Conservation (phyloP, 2,888 invertebrate species). For the Plagodis pulveraria region DNA sequence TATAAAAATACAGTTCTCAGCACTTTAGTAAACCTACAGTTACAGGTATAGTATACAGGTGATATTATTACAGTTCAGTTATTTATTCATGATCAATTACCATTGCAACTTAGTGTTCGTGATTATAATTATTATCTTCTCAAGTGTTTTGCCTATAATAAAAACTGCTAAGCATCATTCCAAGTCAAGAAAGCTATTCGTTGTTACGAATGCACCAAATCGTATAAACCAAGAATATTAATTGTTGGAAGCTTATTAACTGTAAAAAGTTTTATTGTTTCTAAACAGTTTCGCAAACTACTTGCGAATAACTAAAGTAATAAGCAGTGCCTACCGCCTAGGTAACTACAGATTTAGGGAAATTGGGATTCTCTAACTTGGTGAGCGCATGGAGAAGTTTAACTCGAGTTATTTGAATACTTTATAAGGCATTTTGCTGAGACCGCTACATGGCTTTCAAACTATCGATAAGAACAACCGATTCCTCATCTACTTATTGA, state of each 20-base stretch:
- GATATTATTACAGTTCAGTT: too few relatives aligned
- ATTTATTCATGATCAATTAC: too few relatives aligned
- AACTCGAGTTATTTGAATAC: conserved; percentile 36
- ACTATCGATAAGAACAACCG: too few relatives aligned
- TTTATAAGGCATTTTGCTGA: conserved; percentile 20
- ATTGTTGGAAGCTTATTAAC: conserved; percentile 2
- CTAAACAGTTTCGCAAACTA: conserved; percentile 33
- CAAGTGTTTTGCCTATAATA: too few relatives aligned
- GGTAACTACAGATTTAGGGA: conserved; percentile 41
- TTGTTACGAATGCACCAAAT: neutral
- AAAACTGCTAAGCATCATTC: too few relatives aligned
- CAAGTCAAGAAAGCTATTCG: too few relatives aligned
- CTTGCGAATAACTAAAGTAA: conserved; percentile 41
- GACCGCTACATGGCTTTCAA: neutral
- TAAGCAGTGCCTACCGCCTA: conserved; percentile 39
- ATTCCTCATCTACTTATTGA: neutral
- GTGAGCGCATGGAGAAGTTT: conserved; percentile 35
- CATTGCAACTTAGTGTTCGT: too few relatives aligned
- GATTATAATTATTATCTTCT: too few relatives aligned
- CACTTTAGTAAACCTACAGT: neutral
- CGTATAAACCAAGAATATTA: neutral
- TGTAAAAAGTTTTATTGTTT: conserved; percentile 6
- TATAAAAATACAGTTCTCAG: neutral
- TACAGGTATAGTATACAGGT: too few relatives aligned
- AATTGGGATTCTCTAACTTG: conserved; percentile 39